A percentile compares a stretch with the other conserved stretches of the same genome.
Conservation (phyloP, 2,888 invertebrate species). For the Acanthosepion esculentum region DNA sequence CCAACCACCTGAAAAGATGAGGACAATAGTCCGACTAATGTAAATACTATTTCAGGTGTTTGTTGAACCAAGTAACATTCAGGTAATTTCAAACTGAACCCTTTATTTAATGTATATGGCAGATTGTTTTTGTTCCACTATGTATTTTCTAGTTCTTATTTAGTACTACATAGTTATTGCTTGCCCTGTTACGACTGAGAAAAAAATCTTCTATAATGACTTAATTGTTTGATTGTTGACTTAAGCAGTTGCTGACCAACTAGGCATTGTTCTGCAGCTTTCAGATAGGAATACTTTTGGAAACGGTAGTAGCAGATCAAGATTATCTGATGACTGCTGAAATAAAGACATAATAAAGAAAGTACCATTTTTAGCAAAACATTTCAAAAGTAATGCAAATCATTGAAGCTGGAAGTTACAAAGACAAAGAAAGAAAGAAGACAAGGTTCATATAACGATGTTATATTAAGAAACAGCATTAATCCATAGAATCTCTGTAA, state of each 20-base stretch:
- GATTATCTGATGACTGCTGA: not conserved
- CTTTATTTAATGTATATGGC: too few relatives aligned
- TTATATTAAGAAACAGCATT: slow-evolving; percentile 33
- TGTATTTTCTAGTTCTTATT: too few relatives aligned
- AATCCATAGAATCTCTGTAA: slow-evolving; percentile 14
- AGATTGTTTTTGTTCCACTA: too few relatives aligned
- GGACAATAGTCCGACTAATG: too few relatives aligned
- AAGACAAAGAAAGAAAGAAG: not conserved
- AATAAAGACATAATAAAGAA: not conserved
- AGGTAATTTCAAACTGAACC: too few relatives aligned
- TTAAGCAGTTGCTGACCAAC: not conserved
- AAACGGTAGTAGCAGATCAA: not conserved
- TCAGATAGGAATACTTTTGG: not conserved
- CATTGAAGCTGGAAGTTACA: not conserved
- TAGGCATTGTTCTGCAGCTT: not conserved
- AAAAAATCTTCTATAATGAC: too few relatives aligned
- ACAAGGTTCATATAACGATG: slow-evolving; percentile 33
- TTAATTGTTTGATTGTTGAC: not conserved
- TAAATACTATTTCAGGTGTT: too few relatives aligned
- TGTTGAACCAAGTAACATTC: too few relatives aligned
- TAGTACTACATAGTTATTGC: too few relatives aligned
- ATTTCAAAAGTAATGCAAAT: not conserved
- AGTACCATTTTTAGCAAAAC: not conserved
- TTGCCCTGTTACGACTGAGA: too few relatives aligned
- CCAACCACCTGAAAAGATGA: too few relatives aligned